Conservation (phyloP, 2,888 invertebrate genomes). For the Cerceris ruficornis region DNA sequence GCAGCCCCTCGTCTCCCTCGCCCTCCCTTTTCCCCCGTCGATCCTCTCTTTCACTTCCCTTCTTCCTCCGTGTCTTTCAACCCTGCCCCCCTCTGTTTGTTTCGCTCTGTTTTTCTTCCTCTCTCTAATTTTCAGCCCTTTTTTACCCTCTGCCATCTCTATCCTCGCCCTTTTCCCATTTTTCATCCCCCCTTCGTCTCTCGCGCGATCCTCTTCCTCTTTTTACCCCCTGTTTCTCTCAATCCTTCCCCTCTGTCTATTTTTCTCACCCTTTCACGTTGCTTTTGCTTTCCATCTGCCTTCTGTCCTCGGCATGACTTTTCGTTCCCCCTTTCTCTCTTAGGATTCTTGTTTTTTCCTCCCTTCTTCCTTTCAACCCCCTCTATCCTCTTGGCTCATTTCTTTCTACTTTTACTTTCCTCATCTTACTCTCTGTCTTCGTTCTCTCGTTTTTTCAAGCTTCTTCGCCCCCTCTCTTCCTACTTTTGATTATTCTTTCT, state of each 20-base stretch:
- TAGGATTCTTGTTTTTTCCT: too few species aligned
- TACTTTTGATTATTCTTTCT: too few species aligned
- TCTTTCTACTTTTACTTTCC: too few species aligned
- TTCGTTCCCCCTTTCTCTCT: too few species aligned
- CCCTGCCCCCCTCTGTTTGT: slow-evolving; percentile 9
- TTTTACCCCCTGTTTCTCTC: background rate
- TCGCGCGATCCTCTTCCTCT: background rate
- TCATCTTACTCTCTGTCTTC: too few species aligned
- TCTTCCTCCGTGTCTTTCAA: slow-evolving; percentile 1
- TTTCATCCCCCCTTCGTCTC: background rate
- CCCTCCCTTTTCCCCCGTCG: background rate
- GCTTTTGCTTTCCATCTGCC: too few species aligned
- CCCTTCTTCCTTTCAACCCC: too few species aligned
- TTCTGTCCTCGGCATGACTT: too few species aligned
- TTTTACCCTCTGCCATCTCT: background rate
- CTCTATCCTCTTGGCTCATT: too few species aligned
- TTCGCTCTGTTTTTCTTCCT: slow-evolving; percentile 19
- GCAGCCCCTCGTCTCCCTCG: slow-evolving; percentile 48
- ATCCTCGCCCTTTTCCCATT: background rate
- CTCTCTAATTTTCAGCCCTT: background rate
- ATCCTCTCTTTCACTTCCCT: background rate
- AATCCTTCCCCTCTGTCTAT: slow-evolving; percentile 2
- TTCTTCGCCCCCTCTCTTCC: too few species aligned
- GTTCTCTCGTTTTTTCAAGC: too few species aligned
- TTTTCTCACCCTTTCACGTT: too few species aligned